phyloP scores from a whole-genome alignment of 2,888 invertebrate species.

The Spisula solida region DNA sequence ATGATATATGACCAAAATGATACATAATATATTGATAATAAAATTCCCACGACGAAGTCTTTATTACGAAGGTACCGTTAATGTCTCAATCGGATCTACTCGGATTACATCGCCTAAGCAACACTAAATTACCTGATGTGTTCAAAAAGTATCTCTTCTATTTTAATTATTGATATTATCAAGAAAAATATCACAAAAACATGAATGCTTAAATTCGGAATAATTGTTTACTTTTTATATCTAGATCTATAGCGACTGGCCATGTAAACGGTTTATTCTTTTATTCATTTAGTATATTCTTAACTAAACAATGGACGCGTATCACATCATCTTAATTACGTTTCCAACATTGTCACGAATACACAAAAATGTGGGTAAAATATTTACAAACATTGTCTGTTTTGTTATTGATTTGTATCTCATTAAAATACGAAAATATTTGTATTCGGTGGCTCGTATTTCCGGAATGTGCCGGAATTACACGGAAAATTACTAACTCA shows the following conservation, averaged over 20 bases:
- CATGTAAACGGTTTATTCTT: constrained; percentile 6
- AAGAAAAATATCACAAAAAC: not conserved
- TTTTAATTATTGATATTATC: not conserved
- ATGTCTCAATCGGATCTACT: not conserved
- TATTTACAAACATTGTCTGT: not conserved
- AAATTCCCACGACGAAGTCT: not conserved
- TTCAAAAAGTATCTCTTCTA: not conserved
- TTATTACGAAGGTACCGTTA: constrained; percentile 1
- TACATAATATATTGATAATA: constrained; percentile 12
- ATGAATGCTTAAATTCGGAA: not conserved
- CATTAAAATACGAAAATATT: not conserved
- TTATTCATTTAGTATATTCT: not conserved
- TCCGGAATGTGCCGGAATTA: not conserved
- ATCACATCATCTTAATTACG: not conserved
- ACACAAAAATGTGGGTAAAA: not conserved
- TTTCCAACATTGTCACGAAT: not conserved
- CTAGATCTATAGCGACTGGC: not conserved
- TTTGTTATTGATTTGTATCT: not conserved
- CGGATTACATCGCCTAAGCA: constrained; percentile 3
- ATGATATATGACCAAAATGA: not conserved
- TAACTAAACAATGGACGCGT: not conserved
- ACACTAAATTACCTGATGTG: not conserved
- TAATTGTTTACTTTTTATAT: too few relatives aligned
- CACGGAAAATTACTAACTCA: not conserved
- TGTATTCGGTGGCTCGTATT: not conserved